phyloP scores from a whole-genome alignment of 1,140 invertebrate species.

The Drosophila ohnishii region DNA sequence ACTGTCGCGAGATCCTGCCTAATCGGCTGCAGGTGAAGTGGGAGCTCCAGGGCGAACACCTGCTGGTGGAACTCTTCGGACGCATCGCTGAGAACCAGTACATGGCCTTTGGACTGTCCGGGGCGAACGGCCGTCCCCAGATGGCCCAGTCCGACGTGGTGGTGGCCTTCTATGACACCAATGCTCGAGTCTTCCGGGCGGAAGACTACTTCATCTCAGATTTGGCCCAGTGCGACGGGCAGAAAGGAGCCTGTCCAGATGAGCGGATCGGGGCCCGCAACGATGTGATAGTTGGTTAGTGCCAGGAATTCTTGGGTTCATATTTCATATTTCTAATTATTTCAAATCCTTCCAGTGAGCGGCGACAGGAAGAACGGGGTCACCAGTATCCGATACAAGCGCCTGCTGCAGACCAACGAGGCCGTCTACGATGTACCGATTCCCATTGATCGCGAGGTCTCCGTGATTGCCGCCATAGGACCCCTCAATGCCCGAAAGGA shows the following conservation, averaged over 20 bases:
- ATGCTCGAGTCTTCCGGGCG: constrained; percentile 88
- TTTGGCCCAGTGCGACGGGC: constrained; percentile 91
- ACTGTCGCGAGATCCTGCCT: constrained; percentile 91
- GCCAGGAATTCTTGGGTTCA: background rate
- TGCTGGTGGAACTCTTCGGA: constrained; percentile 90
- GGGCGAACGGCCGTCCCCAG: constrained; percentile 87
- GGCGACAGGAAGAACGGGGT: constrained; percentile 91
- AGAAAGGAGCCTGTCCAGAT: constrained; percentile 93
- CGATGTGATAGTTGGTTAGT: constrained; percentile 88
- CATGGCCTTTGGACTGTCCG: constrained; percentile 93
- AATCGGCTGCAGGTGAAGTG: constrained; percentile 92
- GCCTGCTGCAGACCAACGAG: constrained; percentile 90
- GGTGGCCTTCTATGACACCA: constrained; percentile 91
- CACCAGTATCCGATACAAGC: constrained; percentile 91
- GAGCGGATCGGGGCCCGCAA: constrained; percentile 91
- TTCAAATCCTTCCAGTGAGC: constrained; percentile 83
- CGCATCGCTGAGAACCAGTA: constrained; percentile 92
- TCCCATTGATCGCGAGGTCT: constrained; percentile 87
- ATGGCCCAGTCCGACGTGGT: constrained; percentile 93
- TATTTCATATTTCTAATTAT: background rate
- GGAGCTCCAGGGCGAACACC: constrained; percentile 89
- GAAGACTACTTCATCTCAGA: constrained; percentile 94
- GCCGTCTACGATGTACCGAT: constrained; percentile 88
- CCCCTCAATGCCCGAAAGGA: constrained; percentile 90
- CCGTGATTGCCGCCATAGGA: constrained; percentile 94